Base-by-base conservation (phyloP, 2,888 invertebrate genomes). In the Tenthredo scrophulariae region DNA sequence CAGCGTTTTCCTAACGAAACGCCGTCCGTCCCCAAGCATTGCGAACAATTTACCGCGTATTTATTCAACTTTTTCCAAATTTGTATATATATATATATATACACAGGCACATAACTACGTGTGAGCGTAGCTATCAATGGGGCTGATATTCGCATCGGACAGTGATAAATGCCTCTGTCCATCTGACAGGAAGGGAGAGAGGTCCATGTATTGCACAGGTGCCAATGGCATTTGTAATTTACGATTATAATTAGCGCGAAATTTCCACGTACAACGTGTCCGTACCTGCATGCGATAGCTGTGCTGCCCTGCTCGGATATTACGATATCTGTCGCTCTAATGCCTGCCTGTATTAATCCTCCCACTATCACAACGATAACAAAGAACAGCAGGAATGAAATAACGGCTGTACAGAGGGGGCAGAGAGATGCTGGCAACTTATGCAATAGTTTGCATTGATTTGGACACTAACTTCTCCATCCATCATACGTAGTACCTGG, bases 201-300 rank as follows among this genome's bases (percentile, higher is more conserved):
- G n/a, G 22, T 18, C 33, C 2, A 54, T n/a, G 54, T 26, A 40
- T 74, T 43, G 72, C 72, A 22, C 72, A 13, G 22, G 72, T 74
- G 72, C 72, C 72, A 74, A 74, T 74, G 72, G 26, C 72, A 43
- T 43, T 43, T 74, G 72, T 22, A 74, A 74, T 43, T 74, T 74
- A 74, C 43, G 43, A 26, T 74, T 74, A 74, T 43, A 74, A 74
- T 74, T 43, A 43, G 22, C 22, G 22, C 26, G 43, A 22, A 40
- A 74, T 74, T 40, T 43, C 43, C 10, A 43, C 22, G 18, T 62
- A 67, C 33, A 33, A 33, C 67, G 67, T 33, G 26, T 26, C 13
- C 67, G 33, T 67, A 62, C 2, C 9, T 22, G 13, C 13, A 33
- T 67, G 18, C 33, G 18, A 29, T 13, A 33, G 67, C 5, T 33